Percentiles rank a stretch among this genome's conserved stretches.
phyloP scores from a whole-genome alignment of 1,140 invertebrate species.

The Idris sp. region DNA sequence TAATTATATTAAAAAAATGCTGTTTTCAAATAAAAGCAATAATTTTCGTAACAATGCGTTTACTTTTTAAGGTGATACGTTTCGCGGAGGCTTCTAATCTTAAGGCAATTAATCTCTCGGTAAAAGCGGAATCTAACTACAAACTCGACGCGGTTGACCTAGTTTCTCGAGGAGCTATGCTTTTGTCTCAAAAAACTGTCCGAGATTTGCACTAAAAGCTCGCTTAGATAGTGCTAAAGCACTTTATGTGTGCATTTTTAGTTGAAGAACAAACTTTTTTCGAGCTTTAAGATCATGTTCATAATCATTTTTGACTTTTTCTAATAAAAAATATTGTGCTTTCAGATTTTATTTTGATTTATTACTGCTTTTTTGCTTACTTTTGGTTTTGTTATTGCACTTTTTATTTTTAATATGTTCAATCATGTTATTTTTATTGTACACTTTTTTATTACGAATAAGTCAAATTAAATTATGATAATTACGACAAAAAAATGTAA shows the following conservation, averaged over 20 bases:
- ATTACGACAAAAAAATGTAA: no score
- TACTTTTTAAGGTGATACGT: conserved; percentile 44
- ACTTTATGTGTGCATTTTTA: conserved; percentile 35
- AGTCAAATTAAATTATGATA: no score
- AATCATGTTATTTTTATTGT: no score
- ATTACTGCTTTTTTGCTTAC: no score
- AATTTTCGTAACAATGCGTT: conserved; percentile 53
- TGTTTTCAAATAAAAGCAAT: no score
- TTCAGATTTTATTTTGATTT: no score
- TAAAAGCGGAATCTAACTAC: conserved; percentile 61
- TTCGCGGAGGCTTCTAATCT: conserved; percentile 62
- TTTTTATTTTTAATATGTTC: no score
- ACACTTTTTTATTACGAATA: no score
- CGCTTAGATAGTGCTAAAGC: conserved; percentile 18
- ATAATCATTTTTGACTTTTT: conserved; percentile 33
- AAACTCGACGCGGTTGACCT: conserved; percentile 48
- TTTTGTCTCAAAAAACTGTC: conserved; percentile 2
- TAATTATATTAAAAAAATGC: no score
- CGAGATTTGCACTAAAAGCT: conserved; percentile 22
- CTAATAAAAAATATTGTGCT: no score
- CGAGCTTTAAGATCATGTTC: conserved; percentile 1
- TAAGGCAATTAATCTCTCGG: conserved; percentile 65
- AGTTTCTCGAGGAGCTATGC: conserved; percentile 55
- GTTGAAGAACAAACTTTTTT: conserved; percentile 25
- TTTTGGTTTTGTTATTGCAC: no score